These are phyloP conservation scores for Polydrusus tereticollis DNA, from an alignment of 2,888 invertebrate species.

Conservation along the genomic window DNA sequence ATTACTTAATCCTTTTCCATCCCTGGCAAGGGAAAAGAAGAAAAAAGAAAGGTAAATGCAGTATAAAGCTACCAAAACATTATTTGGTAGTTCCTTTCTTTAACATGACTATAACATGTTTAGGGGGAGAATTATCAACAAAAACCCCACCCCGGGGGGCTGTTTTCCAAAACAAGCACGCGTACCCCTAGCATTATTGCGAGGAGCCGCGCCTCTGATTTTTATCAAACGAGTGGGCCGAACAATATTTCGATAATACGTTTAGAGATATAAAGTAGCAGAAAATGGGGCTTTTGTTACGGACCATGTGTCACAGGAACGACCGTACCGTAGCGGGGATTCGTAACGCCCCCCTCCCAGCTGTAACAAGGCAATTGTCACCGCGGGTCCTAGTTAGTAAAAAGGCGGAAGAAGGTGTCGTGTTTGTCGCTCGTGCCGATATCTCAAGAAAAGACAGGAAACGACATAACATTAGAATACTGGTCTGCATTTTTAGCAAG, in stretches of 20 bases:
- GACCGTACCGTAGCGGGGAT: slow-evolving; percentile 54
- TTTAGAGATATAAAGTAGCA: slow-evolving; percentile 56
- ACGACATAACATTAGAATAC: neutral
- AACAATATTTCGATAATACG: slow-evolving; percentile 54
- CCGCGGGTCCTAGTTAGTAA: slow-evolving; percentile 52
- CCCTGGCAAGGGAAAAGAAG: too few relatives aligned
- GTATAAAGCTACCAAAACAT: too few relatives aligned
- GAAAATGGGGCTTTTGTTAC: slow-evolving; percentile 51
- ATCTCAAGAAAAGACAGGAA: neutral
- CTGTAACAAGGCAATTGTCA: slow-evolving; percentile 54
- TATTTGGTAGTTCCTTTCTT: too few relatives aligned
- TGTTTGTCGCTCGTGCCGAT: slow-evolving; percentile 55
- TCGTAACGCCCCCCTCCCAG: slow-evolving; percentile 57
- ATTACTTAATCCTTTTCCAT: too few relatives aligned
- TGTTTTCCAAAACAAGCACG: slow-evolving; percentile 58
- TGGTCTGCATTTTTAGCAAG: too few relatives aligned
- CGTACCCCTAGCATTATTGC: slow-evolving; percentile 47
- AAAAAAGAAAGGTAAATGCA: too few relatives aligned
- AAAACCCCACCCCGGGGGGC: slow-evolving; percentile 47
- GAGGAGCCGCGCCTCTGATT: slow-evolving; percentile 48
- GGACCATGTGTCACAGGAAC: slow-evolving; percentile 56
- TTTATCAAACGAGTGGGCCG: slow-evolving; percentile 56
- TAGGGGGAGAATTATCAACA: slow-evolving; percentile 10
- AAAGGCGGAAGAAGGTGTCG: slow-evolving; percentile 55
- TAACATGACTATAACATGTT: too few relatives aligned